Conservation (phyloP, 2,113 vertebrate species). For the Sylvia atricapilla region DNA sequence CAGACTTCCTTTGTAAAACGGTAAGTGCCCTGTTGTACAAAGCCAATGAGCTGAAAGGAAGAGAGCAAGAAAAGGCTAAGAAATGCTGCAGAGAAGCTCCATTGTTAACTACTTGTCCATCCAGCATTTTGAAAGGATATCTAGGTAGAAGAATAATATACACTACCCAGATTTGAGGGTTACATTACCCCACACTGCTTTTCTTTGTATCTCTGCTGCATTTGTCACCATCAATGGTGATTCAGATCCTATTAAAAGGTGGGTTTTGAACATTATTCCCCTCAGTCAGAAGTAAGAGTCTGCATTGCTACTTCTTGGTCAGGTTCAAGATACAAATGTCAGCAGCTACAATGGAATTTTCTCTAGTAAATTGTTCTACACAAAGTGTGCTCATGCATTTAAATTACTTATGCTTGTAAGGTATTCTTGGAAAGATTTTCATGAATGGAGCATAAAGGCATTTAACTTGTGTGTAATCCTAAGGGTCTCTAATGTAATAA, state of each 20-base stretch:
- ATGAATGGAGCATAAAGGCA: not conserved
- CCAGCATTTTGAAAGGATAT: not conserved
- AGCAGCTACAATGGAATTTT: not conserved
- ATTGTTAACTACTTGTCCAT: constrained; percentile 13
- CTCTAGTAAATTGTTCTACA: not conserved
- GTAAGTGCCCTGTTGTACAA: not conserved
- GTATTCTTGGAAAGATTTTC: not conserved
- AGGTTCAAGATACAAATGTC: not conserved
- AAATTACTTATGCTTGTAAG: not conserved
- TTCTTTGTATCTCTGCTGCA: not conserved
- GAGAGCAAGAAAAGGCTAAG: constrained; percentile 20
- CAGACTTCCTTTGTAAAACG: not conserved
- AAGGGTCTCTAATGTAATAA: not conserved
- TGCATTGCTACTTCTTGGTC: not conserved
- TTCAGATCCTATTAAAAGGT: constrained; percentile 11
- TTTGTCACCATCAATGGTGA: not conserved
- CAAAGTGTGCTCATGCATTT: not conserved
- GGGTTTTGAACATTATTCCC: not conserved
- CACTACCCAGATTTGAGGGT: not conserved
- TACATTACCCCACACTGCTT: constrained; percentile 18
- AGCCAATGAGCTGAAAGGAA: constrained; percentile 9
- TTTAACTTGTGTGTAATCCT: not conserved
- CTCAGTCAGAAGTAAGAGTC: not conserved
- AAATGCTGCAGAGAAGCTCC: not conserved
- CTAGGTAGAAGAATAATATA: not conserved